These are phyloP conservation scores for Habropoda laboriosa DNA, from an alignment of 1,140 invertebrate genomes.

Conservation along the genomic window DNA sequence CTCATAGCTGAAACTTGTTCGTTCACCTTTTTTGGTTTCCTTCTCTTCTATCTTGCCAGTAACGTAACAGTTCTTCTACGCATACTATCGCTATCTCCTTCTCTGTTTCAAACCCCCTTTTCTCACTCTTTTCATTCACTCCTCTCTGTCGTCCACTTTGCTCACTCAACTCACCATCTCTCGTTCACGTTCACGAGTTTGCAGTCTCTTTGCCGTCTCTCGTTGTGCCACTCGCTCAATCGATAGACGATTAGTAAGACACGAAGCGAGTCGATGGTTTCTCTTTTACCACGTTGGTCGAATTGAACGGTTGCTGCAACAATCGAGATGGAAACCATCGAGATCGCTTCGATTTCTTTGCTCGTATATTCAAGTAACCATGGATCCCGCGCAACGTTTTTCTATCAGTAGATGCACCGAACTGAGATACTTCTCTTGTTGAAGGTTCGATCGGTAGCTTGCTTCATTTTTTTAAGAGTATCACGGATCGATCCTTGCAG, in stretches of 20 bases:
- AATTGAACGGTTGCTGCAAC: too few species aligned
- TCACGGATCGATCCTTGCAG: conserved; percentile 1
- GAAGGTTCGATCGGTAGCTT: conserved; percentile 37
- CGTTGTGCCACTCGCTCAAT: conserved; percentile 41
- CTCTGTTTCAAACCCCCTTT: too few species aligned
- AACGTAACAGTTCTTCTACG: background rate
- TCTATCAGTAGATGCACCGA: conserved; percentile 47
- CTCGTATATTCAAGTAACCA: conserved; percentile 18
- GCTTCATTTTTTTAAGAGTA: conserved; percentile 25
- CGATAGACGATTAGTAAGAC: conserved; percentile 34
- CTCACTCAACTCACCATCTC: conserved; percentile 11
- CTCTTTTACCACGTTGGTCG: background rate
- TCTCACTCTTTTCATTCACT: background rate
- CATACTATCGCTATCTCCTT: background rate
- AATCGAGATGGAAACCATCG: conserved; percentile 8
- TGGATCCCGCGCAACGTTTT: conserved; percentile 27
- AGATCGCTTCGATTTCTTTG: background rate
- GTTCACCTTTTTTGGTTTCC: conserved; percentile 19
- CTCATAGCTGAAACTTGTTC: background rate
- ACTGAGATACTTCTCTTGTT: background rate
- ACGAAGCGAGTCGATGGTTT: conserved; percentile 27
- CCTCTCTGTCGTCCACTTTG: background rate
- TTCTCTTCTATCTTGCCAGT: conserved; percentile 13
- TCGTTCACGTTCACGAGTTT: conserved; percentile 1
- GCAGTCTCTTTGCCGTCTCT: conserved; percentile 8